phyloP scores from a whole-genome alignment of 2,888 invertebrate species.

The Calliphora vomitoria region DNA sequence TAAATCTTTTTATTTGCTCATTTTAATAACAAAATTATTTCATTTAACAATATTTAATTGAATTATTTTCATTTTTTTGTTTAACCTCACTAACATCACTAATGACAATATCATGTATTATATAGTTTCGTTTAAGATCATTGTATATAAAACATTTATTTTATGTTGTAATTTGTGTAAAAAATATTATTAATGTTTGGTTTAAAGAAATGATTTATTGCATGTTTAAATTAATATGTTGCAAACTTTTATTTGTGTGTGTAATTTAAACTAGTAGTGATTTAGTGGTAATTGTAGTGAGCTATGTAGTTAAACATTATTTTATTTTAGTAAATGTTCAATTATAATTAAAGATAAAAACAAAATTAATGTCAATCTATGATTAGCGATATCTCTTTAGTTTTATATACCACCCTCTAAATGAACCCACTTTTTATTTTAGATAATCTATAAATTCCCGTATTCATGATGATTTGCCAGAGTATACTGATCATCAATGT shows the following conservation, averaged over 20 bases:
- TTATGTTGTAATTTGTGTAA: not conserved
- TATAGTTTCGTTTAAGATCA: not conserved
- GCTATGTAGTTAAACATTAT: too few relatives aligned
- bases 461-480: too few relatives aligned
- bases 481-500: too few relatives aligned
- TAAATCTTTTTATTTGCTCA: slow-evolving; percentile 47
- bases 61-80: not conserved
- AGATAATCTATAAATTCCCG: too few relatives aligned
- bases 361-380: too few relatives aligned
- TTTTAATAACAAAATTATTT: not conserved
- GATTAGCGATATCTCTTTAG: too few relatives aligned
- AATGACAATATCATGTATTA: not conserved
- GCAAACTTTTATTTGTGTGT: not conserved
- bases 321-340: too few relatives aligned
- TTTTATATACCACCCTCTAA: too few relatives aligned
- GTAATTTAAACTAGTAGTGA: too few relatives aligned
- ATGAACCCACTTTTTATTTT: too few relatives aligned
- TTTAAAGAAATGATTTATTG: not conserved
- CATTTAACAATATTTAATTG: not conserved
- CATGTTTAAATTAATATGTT: not conserved
- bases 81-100: not conserved
- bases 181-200: not conserved
- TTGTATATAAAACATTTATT: not conserved
- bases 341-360: too few relatives aligned
- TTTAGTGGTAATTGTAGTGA: too few relatives aligned